Conservation (phyloP, 1,140 invertebrate species). For the Drosophila cardini region DNA sequence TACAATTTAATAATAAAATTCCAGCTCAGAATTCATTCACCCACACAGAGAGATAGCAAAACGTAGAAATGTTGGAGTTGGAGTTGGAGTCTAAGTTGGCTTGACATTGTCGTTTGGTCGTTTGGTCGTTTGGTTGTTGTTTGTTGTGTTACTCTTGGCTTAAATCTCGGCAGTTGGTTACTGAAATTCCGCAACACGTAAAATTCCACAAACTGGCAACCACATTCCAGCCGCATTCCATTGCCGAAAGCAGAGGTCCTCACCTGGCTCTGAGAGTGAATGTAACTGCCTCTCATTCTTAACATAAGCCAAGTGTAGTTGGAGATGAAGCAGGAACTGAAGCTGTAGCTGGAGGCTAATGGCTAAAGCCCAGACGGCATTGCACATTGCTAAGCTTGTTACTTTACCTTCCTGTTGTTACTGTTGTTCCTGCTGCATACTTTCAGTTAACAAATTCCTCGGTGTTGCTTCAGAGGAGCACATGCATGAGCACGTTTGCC, state of each 20-base stretch:
- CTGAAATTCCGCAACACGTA: constrained; percentile 70
- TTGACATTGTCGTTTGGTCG: constrained; percentile 28
- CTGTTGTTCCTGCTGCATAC: constrained; percentile 61
- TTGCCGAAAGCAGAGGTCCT: constrained; percentile 21
- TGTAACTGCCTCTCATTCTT: constrained; percentile 31
- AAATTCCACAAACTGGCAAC: constrained; percentile 54
- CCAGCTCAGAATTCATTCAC: constrained; percentile 16
- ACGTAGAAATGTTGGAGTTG: neutral
- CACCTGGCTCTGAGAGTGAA: constrained; percentile 24
- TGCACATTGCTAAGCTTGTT: constrained; percentile 64
- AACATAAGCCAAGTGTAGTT: constrained; percentile 31
- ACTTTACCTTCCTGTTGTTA: constrained; percentile 45
- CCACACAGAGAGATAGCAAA: constrained; percentile 5
- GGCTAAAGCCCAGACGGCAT: constrained; percentile 49
- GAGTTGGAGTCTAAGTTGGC: constrained; percentile 23
- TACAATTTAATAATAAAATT: constrained; percentile 61
- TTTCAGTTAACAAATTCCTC: constrained; percentile 71
- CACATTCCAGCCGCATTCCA: constrained; percentile 55
- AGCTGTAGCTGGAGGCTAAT: constrained; percentile 49
- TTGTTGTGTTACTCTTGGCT: constrained; percentile 11
- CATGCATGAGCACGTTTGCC: constrained; percentile 64
- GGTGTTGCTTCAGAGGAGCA: constrained; percentile 20
- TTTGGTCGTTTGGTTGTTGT: neutral
- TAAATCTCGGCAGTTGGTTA: constrained; percentile 55
- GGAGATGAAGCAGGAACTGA: neutral